Evolutionary conservation across 37 sponge, comb jelly and placozoan species (phyloP), one percentile per base, ranked within the genome.

Genomic region (Tethya wilhelma): DNA sequence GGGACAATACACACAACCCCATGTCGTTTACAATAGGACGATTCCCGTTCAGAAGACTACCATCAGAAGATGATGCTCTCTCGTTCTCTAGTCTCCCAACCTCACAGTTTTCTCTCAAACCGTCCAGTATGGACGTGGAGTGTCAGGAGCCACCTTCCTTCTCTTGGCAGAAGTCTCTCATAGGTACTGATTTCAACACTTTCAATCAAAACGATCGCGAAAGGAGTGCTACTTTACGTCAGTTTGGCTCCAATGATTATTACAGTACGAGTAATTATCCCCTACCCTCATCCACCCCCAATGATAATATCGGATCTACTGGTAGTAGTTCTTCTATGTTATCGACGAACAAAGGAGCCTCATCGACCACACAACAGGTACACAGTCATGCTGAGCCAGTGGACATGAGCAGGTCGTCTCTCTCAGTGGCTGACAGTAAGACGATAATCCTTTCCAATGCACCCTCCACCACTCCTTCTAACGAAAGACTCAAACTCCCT

Each of bases 81-180:
- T n/a, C 77, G 8, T 88, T 88, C 40, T 81, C 88, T 14, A 59
- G 73, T 76, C 76, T 88, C 33, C 88, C 88, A 20, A 88, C 88
- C 26, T 88, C 88, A 41, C 88, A 81, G 30, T 88, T 88, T 68
- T 42, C 72, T 20, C 80, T 88, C 34, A 75, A 69, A 37, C 77
- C 88, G 2, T 60, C 53, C 19, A 71, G 65, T 22, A 53, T 56
- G 49, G 73, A 78, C 31, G 34, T 71, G 12, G 86, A 86, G 28
- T 25, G 32, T 8, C 59, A 59, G 26, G 40, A 75, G 3, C 28
- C 39, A 42, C 73, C 49, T 5, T n/a, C 12, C 11, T 72, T 34
- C 32, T 49, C 32, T 20, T 69, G 69, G 69, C 17, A 69, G 26
- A 32, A 69, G 6, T 69, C 69, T 2, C 38, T 44, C 45, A 20